Percentiles rank a stretch among this genome's conserved stretches.
phyloP scores from a whole-genome alignment of 2,113 vertebrate genomes.

The Eidolon helvum region DNA sequence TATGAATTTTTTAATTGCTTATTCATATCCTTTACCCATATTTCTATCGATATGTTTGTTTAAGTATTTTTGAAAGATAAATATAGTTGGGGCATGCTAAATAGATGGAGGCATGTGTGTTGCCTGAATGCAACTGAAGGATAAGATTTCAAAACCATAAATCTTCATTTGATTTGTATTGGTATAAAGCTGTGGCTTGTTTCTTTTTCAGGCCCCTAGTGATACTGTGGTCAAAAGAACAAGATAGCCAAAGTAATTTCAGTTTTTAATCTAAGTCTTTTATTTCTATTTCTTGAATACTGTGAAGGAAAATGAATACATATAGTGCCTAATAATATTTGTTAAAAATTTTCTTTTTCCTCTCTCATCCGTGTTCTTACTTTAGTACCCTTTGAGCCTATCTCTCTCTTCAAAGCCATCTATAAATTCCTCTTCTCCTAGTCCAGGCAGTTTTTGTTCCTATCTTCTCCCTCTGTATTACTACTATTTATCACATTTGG shows the following conservation, averaged over 20 bases:
- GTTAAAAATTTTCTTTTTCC: not conserved
- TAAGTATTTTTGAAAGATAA: constrained; percentile 28
- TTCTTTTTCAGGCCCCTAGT: not conserved
- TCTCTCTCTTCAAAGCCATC: not conserved
- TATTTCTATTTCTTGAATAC: not conserved
- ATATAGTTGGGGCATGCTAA: not conserved
- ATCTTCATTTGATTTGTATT: not conserved
- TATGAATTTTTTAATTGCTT: not conserved
- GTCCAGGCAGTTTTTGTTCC: not conserved
- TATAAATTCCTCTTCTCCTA: not conserved
- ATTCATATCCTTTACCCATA: not conserved
- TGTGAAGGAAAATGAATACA: not conserved
- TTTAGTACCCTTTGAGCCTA: not conserved
- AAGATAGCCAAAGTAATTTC: not conserved
- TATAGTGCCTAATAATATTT: not conserved
- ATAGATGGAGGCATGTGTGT: not conserved
- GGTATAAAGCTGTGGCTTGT: not conserved
- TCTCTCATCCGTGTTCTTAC: not conserved
- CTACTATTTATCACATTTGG: not conserved
- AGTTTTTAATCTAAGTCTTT: not conserved
- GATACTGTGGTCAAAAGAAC: not conserved
- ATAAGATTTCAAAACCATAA: not conserved
- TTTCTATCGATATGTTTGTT: not conserved
- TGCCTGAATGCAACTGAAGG: not conserved
- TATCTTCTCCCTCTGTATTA: not conserved